Evolutionary conservation across 2,888 invertebrate genomes (phyloP).

Genomic region (Nemoura dubitans): DNA sequence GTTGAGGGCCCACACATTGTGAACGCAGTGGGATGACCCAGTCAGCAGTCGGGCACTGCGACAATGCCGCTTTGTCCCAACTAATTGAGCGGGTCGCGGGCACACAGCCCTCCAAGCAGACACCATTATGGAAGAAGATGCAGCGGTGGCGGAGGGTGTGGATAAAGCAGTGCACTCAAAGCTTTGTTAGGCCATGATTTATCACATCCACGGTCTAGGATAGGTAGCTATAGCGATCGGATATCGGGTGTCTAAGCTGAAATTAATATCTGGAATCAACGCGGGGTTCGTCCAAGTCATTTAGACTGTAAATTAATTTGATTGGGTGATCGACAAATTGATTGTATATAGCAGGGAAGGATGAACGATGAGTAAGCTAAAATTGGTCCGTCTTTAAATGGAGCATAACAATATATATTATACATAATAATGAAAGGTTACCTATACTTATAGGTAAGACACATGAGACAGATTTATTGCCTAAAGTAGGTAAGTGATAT

Average conservation of each 20-base stretch:
- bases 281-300: not conserved
- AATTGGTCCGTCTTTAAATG: no score
- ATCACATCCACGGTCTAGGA: not conserved
- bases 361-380: no score
- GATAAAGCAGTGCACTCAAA: not conserved
- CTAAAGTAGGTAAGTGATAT: no score
- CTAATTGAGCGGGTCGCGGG: not conserved
- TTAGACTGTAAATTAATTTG: not conserved
- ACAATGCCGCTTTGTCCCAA: not conserved
- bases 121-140: not conserved
- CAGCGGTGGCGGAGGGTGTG: not conserved
- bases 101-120: not conserved
- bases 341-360: no score
- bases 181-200: not conserved
- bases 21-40: not conserved
- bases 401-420: no score
- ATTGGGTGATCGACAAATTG: not conserved
- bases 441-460: no score
- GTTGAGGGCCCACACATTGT: not conserved
- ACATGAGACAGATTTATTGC: no score
- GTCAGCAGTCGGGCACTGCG: no score
- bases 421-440: no score
- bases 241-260: not conserved
- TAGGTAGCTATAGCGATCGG: not conserved
- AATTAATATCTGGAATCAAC: not conserved